Evolutionary conservation across 1,140 invertebrate species (phyloP).

Genomic region (Atopsyche davidsoni): DNA sequence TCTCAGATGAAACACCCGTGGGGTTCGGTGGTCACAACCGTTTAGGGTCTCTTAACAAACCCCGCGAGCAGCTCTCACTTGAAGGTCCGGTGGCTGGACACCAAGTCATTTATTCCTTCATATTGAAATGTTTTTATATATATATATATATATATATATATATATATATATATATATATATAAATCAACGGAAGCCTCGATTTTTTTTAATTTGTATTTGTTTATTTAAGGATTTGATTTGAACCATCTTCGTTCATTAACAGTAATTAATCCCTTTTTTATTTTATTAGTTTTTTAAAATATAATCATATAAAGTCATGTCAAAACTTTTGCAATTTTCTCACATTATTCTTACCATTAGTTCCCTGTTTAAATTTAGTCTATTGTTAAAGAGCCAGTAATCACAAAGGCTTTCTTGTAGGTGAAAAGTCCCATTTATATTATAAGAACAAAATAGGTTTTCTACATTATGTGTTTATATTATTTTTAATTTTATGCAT

Average conservation of each 20-base stretch:
- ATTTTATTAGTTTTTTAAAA: neutral
- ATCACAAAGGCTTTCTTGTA: neutral
- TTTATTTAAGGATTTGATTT: no score
- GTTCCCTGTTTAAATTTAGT: conserved; percentile 1
- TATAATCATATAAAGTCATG: neutral
- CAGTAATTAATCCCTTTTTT: neutral
- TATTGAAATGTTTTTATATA: neutral
- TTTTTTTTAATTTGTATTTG: neutral
- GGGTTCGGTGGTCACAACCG: conserved; percentile 5
- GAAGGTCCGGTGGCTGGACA: neutral
- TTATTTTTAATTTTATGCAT: neutral
- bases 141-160: neutral
- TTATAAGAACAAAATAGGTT: neutral
- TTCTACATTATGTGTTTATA: neutral
- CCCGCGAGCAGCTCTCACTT: no score
- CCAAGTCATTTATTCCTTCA: neutral
- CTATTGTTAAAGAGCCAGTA: neutral
- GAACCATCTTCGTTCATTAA: no score
- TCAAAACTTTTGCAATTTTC: no score
- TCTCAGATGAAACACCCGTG: conserved; percentile 17
- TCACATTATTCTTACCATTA: no score
- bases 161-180: neutral
- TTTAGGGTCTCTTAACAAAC: no score
- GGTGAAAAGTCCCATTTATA: neutral
- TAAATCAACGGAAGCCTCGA: neutral